Evolutionary conservation across 2,888 invertebrate genomes (phyloP).

Genomic region (Aporophyla nigra): DNA sequence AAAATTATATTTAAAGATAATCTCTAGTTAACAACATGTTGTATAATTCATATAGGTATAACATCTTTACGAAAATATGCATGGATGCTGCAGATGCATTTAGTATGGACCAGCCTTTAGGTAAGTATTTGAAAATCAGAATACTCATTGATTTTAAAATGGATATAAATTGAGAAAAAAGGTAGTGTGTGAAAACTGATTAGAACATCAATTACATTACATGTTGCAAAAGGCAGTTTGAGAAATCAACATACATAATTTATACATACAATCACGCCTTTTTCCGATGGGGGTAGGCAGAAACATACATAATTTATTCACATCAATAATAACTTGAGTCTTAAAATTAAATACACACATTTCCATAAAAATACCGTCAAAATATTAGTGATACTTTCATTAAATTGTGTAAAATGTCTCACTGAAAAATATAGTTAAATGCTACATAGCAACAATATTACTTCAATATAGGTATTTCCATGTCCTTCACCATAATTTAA

Average conservation of each 20-base stretch:
- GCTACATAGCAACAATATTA: background rate
- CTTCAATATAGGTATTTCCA: background rate
- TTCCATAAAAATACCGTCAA: slow-evolving; percentile 7
- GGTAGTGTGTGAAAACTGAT: background rate
- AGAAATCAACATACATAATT: background rate
- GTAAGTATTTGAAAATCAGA: too few relatives aligned
- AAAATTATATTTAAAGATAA: background rate
- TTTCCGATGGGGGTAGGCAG: too few relatives aligned
- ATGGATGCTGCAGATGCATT: background rate
- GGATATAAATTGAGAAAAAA: background rate
- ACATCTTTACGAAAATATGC: background rate
- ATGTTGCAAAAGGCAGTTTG: background rate
- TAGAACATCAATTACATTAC: background rate
- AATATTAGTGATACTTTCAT: background rate
- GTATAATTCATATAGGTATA: background rate
- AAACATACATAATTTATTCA: background rate
- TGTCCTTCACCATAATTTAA: background rate
- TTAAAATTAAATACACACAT: background rate
- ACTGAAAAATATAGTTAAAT: slow-evolving; percentile 4
- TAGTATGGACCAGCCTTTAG: background rate
- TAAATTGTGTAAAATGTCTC: background rate
- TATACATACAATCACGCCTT: too few relatives aligned
- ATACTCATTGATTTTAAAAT: background rate
- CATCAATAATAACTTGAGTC: slow-evolving; percentile 1
- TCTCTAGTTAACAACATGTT: slow-evolving; percentile 7